Conservation (phyloP, 2,113 vertebrate species). For the Atractosteus spatula region DNA sequence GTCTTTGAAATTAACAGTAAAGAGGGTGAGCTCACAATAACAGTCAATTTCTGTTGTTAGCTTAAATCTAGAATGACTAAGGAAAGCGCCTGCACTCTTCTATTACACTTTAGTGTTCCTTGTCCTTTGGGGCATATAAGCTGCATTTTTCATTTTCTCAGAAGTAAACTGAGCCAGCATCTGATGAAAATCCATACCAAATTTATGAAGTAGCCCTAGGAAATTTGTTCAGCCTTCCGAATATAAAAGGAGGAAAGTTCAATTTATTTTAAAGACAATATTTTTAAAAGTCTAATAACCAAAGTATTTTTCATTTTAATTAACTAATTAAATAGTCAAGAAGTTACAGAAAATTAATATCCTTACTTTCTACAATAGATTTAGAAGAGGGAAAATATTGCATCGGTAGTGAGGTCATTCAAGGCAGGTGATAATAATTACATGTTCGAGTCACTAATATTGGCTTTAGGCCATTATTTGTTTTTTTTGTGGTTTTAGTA, state of each 20-base stretch:
- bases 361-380: not conserved
- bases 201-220: slow-evolving; percentile 2
- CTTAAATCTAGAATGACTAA: not conserved
- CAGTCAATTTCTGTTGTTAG: too few species aligned
- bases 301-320: slow-evolving; percentile 3
- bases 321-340: not conserved
- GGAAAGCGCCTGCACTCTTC: not conserved
- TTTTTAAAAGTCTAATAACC: not conserved
- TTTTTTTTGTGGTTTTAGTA: too few species aligned
- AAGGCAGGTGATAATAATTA: too few species aligned
- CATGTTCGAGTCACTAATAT: too few species aligned
- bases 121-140: slow-evolving; percentile 1
- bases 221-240: not conserved
- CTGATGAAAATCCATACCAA: slow-evolving; percentile 6
- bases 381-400: too few species aligned
- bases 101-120: not conserved
- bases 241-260: slow-evolving; percentile 3
- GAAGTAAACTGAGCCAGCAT: slow-evolving; percentile 1
- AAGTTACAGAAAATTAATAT: not conserved
- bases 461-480: too few species aligned
- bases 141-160: slow-evolving; percentile 1
- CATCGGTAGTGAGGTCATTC: too few species aligned
- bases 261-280: not conserved
- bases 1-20: too few species aligned
- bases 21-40: too few species aligned